Percentiles rank a stretch among this genome's conserved stretches.
These are phyloP conservation scores for Arion vulgaris DNA, from an alignment of 1,140 invertebrate species.

Conservation along the genomic window DNA sequence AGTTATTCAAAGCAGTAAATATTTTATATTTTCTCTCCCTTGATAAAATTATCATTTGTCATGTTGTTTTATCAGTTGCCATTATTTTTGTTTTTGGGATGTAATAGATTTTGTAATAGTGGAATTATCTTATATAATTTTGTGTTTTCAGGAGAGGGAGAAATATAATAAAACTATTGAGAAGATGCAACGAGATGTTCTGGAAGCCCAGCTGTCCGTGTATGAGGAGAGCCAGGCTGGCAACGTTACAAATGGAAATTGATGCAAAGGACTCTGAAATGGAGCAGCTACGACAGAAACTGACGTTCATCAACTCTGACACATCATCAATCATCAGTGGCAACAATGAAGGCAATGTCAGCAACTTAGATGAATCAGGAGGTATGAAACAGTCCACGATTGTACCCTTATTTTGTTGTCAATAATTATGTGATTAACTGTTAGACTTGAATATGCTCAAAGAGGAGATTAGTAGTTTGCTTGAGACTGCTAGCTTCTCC, in stretches of 20 bases:
- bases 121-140: too few species aligned
- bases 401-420: too few species aligned
- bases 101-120: too few species aligned
- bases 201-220: constrained; percentile 84
- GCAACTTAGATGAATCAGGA: background rate
- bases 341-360: constrained; percentile 52
- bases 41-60: too few species aligned
- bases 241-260: constrained; percentile 91
- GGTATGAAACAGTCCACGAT: background rate
- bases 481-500: too few species aligned
- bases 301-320: constrained; percentile 81
- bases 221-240: constrained; percentile 81
- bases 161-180: constrained; percentile 90
- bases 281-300: constrained; percentile 86
- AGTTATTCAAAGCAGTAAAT: too few species aligned
- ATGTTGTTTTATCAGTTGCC: too few species aligned
- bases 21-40: too few species aligned
- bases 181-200: constrained; percentile 88
- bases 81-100: too few species aligned
- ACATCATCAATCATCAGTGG: constrained; percentile 91
- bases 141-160: constrained; percentile 85
- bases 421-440: too few species aligned
- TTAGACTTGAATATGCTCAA: too few species aligned
- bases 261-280: constrained; percentile 97
- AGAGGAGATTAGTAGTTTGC: too few species aligned